Conservation (phyloP, 1,140 invertebrate species). For the Lineus longissimus region DNA sequence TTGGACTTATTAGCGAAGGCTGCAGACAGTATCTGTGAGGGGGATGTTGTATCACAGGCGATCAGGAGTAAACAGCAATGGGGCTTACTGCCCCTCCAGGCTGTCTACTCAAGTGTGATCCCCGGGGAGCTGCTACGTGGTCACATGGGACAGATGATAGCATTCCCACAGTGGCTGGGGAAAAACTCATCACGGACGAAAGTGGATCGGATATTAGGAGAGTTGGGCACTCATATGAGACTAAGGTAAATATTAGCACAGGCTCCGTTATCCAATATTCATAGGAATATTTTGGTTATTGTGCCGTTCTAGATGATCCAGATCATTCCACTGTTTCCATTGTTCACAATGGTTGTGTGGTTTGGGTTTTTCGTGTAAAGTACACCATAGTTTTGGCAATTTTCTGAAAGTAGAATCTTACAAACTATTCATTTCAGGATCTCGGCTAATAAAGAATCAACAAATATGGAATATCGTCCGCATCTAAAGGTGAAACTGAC, state of each 20-base stretch:
- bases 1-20: conserved; percentile 71
- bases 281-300: neutral
- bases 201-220: conserved; percentile 72
- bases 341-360: too few species aligned
- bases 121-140: conserved; percentile 84
- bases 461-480: conserved; percentile 70
- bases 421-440: conserved; percentile 33
- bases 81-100: conserved; percentile 83
- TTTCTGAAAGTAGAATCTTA: too few species aligned
- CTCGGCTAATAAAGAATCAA: conserved; percentile 41
- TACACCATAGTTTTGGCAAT: too few species aligned
- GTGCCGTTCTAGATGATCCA: too few species aligned
- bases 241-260: conserved; percentile 62
- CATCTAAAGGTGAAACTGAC: conserved; percentile 69
- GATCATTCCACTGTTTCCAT: too few species aligned
- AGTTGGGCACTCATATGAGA: conserved; percentile 76
- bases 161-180: conserved; percentile 93
- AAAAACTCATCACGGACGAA: conserved; percentile 76
- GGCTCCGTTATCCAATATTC: neutral
- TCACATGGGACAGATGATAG: conserved; percentile 69
- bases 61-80: conserved; percentile 78
- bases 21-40: conserved; percentile 78
- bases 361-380: too few species aligned
- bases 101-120: conserved; percentile 84
- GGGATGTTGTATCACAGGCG: conserved; percentile 77